phyloP scores from a whole-genome alignment of 2,797 vertebrate genomes.

The Sebastes glaucus region DNA sequence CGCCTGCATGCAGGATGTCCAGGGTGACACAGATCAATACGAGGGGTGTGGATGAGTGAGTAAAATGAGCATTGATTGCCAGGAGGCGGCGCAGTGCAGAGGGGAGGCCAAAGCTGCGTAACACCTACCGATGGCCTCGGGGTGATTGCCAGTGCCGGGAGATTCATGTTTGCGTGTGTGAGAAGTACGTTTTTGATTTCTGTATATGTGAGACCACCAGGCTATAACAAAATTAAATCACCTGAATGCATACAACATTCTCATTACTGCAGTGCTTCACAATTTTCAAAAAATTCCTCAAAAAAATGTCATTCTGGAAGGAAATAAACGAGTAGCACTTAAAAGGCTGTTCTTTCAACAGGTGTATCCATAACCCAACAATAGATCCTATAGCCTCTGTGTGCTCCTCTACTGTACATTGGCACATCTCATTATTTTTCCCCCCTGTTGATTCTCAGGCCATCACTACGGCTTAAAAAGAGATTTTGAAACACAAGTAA shows the following conservation, averaged over 20 bases:
- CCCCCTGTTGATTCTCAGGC: conserved; percentile 38
- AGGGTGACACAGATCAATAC: conserved; percentile 65
- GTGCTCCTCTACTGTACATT: conserved; percentile 6
- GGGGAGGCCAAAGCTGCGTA: conserved; percentile 20
- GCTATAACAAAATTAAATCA: background rate
- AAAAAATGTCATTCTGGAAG: background rate
- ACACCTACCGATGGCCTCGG: conserved; percentile 31
- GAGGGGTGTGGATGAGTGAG: conserved; percentile 71
- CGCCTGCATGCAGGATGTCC: conserved; percentile 60
- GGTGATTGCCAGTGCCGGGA: conserved; percentile 12
- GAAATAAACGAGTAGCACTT: conserved; percentile 23
- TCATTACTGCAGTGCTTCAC: background rate
- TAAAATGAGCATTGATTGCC: conserved; percentile 77
- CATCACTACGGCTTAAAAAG: background rate
- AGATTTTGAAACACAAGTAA: conserved; percentile 4
- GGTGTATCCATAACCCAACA: background rate
- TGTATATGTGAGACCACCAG: background rate
- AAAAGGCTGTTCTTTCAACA: conserved; percentile 13
- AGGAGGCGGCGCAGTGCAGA: conserved; percentile 48
- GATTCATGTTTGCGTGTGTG: conserved; percentile 1
- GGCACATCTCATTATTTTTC: conserved; percentile 51
- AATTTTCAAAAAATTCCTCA: background rate
- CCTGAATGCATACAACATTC: background rate
- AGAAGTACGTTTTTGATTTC: conserved; percentile 6
- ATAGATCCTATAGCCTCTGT: background rate